Conservation (phyloP, 37 sponge, comb jelly and placozoan genomes). For the Halichondria panicea region DNA sequence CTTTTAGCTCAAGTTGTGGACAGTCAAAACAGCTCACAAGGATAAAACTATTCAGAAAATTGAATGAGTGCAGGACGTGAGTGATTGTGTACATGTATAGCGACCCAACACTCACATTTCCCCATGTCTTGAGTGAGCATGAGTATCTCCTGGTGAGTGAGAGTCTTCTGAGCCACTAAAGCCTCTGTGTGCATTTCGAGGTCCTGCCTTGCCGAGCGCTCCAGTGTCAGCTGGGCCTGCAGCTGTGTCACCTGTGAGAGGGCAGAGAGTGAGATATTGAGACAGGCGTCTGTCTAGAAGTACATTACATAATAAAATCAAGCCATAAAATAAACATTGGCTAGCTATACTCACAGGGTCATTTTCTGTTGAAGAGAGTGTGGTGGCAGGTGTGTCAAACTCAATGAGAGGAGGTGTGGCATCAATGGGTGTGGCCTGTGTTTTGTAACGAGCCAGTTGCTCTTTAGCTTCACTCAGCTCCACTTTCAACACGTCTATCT, state of each 20-base stretch:
- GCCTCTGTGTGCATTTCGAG: conserved; percentile 62
- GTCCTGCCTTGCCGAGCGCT: conserved; percentile 49
- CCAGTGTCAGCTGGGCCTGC: conserved; percentile 46
- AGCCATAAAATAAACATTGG: too few species aligned
- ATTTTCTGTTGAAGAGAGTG: too few species aligned
- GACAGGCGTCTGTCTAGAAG: too few species aligned
- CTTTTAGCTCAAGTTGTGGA: too few species aligned
- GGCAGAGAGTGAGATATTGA: neutral
- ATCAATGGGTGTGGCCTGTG: neutral
- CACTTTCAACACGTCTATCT: conserved; percentile 36
- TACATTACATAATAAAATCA: too few species aligned
- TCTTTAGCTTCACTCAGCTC: conserved; percentile 43
- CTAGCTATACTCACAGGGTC: too few species aligned
- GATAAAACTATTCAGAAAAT: too few species aligned
- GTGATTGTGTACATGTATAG: too few species aligned
- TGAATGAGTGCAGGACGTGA: too few species aligned
- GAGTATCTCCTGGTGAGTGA: conserved; percentile 5
- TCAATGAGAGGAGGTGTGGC: neutral
- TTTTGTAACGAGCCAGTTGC: too few species aligned
- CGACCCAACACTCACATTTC: conserved; percentile 11
- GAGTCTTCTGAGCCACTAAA: conserved; percentile 34
- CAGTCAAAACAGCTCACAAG: too few species aligned
- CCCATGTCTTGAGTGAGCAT: neutral
- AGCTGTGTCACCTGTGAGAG: conserved; percentile 1
- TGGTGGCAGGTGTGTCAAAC: neutral